A percentile compares a stretch with the other conserved stretches of the same genome.
Conservation (phyloP, 2,113 vertebrate genomes). For the Thunnus maccoyii region DNA sequence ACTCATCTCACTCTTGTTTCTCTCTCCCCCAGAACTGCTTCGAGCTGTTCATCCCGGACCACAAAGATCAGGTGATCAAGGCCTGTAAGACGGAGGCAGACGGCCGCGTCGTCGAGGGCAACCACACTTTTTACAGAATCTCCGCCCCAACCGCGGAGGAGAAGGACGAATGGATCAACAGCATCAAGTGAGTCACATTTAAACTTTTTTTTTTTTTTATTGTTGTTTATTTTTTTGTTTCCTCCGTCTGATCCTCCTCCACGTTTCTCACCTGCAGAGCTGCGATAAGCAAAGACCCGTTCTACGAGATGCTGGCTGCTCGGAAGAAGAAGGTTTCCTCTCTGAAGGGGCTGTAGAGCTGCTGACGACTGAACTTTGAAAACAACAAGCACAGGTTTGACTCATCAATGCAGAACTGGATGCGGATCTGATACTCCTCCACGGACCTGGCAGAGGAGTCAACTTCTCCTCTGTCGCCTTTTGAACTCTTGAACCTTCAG, state of each 20-base stretch:
- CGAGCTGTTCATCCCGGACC: slow-evolving; percentile 97
- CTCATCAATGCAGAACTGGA: background rate
- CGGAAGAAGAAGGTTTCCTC: slow-evolving; percentile 98
- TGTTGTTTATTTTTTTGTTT: too few species aligned
- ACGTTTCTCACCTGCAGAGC: slow-evolving; percentile 84
- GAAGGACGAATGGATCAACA: slow-evolving; percentile 97
- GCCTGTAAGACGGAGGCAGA: slow-evolving; percentile 98
- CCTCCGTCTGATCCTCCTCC: background rate
- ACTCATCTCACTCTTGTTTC: background rate
- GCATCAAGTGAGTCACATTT: slow-evolving; percentile 91
- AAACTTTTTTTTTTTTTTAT: background rate
- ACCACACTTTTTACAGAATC: slow-evolving; percentile 97
- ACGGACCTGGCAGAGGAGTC: slow-evolving; percentile 42
- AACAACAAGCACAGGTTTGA: slow-evolving; percentile 10
- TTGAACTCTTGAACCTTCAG: background rate
- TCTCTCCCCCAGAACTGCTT: slow-evolving; percentile 92
- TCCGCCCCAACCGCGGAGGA: slow-evolving; percentile 94
- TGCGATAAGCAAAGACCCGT: slow-evolving; percentile 97
- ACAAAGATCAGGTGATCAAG: slow-evolving; percentile 98
- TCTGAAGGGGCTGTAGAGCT: slow-evolving; percentile 89
- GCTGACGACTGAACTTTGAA: background rate
- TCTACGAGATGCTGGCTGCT: slow-evolving; percentile 97
- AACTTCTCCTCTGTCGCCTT: slow-evolving; percentile 14
- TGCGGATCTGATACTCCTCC: slow-evolving; percentile 32
- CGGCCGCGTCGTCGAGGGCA: slow-evolving; percentile 96